Evolutionary conservation across 2,113 vertebrate species (phyloP).

Genomic region (Illadopsis cleaveri): DNA sequence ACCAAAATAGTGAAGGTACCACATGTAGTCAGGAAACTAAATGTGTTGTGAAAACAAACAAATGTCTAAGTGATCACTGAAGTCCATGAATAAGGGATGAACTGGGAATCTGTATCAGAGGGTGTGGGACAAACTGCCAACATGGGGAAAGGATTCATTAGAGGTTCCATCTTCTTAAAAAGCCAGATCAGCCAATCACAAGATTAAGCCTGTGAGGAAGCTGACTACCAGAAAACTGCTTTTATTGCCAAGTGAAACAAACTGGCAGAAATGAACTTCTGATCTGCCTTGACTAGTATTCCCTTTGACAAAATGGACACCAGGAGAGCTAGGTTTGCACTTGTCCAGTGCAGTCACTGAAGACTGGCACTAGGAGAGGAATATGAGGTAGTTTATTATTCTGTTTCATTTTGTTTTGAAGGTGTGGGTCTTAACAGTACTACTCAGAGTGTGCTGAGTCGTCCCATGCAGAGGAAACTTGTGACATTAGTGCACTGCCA

Average conservation of each 20-base stretch:
- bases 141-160: background rate
- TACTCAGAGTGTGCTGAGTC: conserved; percentile 93
- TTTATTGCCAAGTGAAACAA: background rate
- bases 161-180: background rate
- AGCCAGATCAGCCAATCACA: background rate
- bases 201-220: background rate
- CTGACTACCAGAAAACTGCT: background rate
- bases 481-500: conserved; percentile 98
- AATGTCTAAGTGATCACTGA: background rate
- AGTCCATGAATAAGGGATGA: background rate
- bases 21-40: background rate
- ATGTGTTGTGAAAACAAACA: background rate
- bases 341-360: background rate
- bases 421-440: conserved; percentile 94
- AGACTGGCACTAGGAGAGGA: background rate
- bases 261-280: background rate
- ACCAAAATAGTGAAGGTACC: background rate
- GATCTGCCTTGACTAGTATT: background rate
- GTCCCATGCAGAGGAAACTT: conserved; percentile 98
- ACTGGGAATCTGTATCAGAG: background rate
- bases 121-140: background rate
- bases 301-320: background rate
- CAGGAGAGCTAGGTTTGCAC: background rate
- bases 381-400: background rate
- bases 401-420: conserved; percentile 62